Evolutionary conservation across 2,113 vertebrate genomes (phyloP), one percentile per base, ranked within the genome.

Genomic region (Grammomys surdaster): DNA sequence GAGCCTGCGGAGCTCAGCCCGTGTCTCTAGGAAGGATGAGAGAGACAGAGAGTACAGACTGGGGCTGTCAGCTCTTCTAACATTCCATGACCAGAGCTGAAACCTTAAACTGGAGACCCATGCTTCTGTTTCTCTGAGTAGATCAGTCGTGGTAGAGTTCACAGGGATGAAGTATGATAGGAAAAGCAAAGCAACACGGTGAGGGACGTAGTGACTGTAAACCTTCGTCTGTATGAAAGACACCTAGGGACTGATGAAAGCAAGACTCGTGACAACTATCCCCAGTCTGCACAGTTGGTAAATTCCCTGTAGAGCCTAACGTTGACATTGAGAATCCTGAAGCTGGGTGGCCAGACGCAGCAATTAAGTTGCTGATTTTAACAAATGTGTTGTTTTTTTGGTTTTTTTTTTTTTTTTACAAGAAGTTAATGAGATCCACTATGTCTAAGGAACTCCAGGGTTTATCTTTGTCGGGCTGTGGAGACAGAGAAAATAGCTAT

Each of bases 181-280:
- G 16, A 13, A 43, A 76, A 4, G 7, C 51, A 76, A 72, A 90
- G n/a, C 69, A 70, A 73, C 13, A 22, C 5, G 60, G 24, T 75
- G 77, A 58, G 48, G 58, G 8, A 36, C 0, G 1, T 26, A 19
- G 1, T n/a, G 31, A 54, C 16, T 31, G 26, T 33, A 48, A 94
- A 91, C 40, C 6, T 20, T 7, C 63, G 26, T 63, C 28, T 73
- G 63, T 40, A 1, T 20, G 26, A n/a, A 91, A 76, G 28, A 0
- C 13, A 16, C 36, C 36, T 36, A 1, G 5, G 10, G 11, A 56
- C 17, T 11, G 2, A 4, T 46, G 19, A 14, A 31, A 88, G 43
- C 31, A 63, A 69, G 46, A 40, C 72, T 28, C 3, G 2, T 1
- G 8, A 8, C 12, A 48, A 63, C 0, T 2, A 2, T 4, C 11